These are phyloP conservation scores for Mycalesis mineus DNA, from an alignment of 2,888 invertebrate species.

Conservation along the genomic window DNA sequence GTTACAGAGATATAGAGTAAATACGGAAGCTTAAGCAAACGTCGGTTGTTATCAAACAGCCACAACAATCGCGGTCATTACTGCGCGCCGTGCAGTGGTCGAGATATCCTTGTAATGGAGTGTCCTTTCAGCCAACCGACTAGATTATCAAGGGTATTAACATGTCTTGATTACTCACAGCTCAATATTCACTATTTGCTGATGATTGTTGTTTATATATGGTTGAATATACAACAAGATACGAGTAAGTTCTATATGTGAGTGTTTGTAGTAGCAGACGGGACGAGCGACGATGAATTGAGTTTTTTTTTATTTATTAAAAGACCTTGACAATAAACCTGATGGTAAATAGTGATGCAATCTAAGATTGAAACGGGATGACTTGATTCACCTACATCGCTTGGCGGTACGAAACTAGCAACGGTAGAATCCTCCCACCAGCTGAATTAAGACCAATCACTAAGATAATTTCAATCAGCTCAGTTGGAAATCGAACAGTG, in stretches of 20 bases:
- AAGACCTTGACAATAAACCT: too few relatives aligned
- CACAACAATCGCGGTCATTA: conserved; percentile 4
- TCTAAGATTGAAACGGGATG: too few relatives aligned
- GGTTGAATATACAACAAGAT: not conserved
- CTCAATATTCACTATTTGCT: not conserved
- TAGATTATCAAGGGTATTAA: conserved; percentile 3
- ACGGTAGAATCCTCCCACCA: too few relatives aligned
- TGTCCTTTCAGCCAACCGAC: not conserved
- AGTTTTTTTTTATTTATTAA: too few relatives aligned
- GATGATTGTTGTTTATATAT: not conserved
- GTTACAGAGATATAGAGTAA: not conserved
- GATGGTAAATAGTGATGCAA: too few relatives aligned
- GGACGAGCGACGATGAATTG: too few relatives aligned
- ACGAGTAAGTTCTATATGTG: not conserved
- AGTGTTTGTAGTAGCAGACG: too few relatives aligned
- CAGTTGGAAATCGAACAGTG: too few relatives aligned
- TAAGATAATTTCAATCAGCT: too few relatives aligned
- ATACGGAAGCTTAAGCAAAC: not conserved
- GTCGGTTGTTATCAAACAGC: not conserved
- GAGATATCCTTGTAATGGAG: conserved; percentile 1
- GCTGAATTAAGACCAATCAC: too few relatives aligned
- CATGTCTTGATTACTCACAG: not conserved
- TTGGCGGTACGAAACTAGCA: too few relatives aligned
- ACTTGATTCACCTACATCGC: too few relatives aligned
- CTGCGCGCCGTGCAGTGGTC: not conserved